Base-by-base conservation (phyloP, 2,113 vertebrate genomes). In the Nyctereutes procyonoides region DNA sequence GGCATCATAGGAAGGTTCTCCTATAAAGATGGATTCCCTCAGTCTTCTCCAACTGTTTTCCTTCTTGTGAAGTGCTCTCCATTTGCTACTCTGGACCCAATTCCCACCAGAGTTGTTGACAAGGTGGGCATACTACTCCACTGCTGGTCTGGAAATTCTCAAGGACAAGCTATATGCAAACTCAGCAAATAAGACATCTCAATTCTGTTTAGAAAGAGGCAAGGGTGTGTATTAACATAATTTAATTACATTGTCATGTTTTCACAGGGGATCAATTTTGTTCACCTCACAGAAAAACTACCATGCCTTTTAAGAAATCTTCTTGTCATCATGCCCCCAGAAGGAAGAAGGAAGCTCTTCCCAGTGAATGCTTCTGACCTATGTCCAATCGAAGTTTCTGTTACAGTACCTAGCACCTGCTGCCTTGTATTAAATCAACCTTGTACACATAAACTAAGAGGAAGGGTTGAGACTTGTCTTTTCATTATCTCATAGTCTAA, bases 251-350 rank as follows among this genome's bases (percentile, higher is more conserved):
- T 35, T 71, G 89, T 65, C 8, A 0, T 53, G 67, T 84, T 95
- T 81, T 95, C 43, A 93, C 63, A 87, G 17, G 13, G 43, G 81
- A 69, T 93, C 58, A 56, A 79, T 82, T 94, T 43, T 92, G n/a
- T 38, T 88, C 51, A 55, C 79, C 55, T 88, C 88, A 60, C 3
- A 38, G 83, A 62, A 92, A 94, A 87, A 82, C 48, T 48, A 43
- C 3, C 48, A 86, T 6, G 4, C 43, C 84, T 30, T 60, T 77
- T 20, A 58, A 35, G 74, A 67, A 73, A 56, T 0, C 20, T 88
- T 95, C 22, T 7, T 24, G 76, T 22, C 20, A 30, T 58, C 17
- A 10, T 65, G 73, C 53, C 60, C 63, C 35, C 17, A 65, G 35
- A 63, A 81, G 17, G 20, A 86, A 82, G 35, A 53, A 58, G 35